Evolutionary conservation across 2,113 vertebrate species (phyloP), one percentile per base, ranked within the genome.

Genomic region (Podiceps cristatus): DNA sequence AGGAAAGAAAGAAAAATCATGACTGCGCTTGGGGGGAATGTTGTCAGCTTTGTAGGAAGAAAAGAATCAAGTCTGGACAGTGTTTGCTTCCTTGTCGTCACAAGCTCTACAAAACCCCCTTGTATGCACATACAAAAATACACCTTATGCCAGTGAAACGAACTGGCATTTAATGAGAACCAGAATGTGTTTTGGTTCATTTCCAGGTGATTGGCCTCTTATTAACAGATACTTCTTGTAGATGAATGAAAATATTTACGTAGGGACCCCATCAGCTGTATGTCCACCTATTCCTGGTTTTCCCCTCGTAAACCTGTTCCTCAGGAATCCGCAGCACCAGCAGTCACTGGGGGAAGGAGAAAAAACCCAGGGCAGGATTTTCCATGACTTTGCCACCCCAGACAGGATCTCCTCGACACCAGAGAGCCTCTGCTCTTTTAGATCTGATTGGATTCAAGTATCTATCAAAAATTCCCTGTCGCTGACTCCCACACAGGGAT

Each of bases 21-120:
- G 91, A 37, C 68, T 6, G 94, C 56, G 68, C 75, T 76, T 53
- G 68, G 86, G 84, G 97, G 76, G 92, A 95, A 93, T 75, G 88
- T 11, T 27, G 44, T 68, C 68, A 92, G 80, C 83, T 89, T 28
- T 72, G 79, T 42, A 23, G 94, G 68, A 86, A 89, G 94, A 52
- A 64, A 68, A 52, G 86, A 91, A 76, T 82, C 93, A 81, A 68
- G 93, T 72, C 94, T 89, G 96, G 92, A 96, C 93, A 95, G 76
- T 42, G 92, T 93, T 95, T 92, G 95, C 90, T 84, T 23, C 92
- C 60, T 28, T 91, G 94, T 94, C 94, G 94, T 82, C 93, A 13
- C 60, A 29, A 79, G 86, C 71, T 88, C 55, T 12, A 94, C 87
- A 93, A 23, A 95, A 33, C 37, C 27, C 56, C 60, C 86, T 78